phyloP scores from a whole-genome alignment of 53 echinoderm and acorn worm species.

The Stichopus horrens region DNA sequence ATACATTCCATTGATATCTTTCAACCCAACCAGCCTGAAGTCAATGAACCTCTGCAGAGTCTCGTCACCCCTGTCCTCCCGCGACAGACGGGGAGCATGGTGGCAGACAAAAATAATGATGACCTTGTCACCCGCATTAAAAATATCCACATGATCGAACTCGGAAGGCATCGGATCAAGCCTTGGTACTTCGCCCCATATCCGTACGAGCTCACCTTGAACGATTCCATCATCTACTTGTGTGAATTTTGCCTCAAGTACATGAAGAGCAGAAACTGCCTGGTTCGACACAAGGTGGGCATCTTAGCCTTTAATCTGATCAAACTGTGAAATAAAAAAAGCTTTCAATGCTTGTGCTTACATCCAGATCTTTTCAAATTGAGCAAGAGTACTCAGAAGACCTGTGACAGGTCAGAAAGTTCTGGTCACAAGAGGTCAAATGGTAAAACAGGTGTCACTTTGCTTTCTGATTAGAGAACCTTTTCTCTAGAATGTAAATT shows the following conservation, averaged over 20 bases:
- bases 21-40: constrained; percentile 17
- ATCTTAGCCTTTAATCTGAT: too few relatives aligned
- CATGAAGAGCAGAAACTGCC: constrained; percentile 84
- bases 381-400: too few relatives aligned
- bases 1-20: neutral
- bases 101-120: constrained; percentile 86
- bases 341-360: too few relatives aligned
- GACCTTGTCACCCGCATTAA: constrained; percentile 93
- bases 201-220: constrained; percentile 82
- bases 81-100: constrained; percentile 89
- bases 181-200: constrained; percentile 98
- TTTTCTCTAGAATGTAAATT: too few relatives aligned
- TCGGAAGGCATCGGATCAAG: constrained; percentile 85
- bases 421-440: too few relatives aligned
- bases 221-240: constrained; percentile 79
- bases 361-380: too few relatives aligned
- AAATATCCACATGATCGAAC: constrained; percentile 89
- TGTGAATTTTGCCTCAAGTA: constrained; percentile 99
- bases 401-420: too few relatives aligned
- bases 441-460: too few relatives aligned
- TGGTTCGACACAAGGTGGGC: constrained; percentile 85
- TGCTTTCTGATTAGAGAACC: too few relatives aligned
- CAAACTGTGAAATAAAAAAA: too few relatives aligned
- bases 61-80: constrained; percentile 57
- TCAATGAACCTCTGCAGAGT: constrained; percentile 46